These are phyloP conservation scores for Myotis myotis DNA, from an alignment of 2,797 vertebrate genomes.

Conservation along the genomic window DNA sequence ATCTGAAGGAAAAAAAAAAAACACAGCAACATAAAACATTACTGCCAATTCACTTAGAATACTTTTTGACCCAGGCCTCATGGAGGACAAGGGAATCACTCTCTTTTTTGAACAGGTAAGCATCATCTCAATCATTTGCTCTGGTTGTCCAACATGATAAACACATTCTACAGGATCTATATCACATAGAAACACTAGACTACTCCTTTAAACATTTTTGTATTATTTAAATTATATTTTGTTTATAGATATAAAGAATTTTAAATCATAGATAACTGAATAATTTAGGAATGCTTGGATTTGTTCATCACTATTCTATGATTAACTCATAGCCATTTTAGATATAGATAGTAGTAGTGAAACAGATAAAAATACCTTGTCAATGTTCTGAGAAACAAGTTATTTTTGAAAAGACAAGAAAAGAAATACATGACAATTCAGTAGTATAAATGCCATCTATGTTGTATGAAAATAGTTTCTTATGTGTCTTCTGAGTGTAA, in stretches of 20 bases:
- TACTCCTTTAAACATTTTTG: not conserved
- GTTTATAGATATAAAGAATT: not conserved
- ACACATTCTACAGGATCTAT: not conserved
- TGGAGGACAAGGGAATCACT: not conserved
- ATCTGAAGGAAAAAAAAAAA: not conserved
- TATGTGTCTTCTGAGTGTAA: not conserved
- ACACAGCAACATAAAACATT: not conserved
- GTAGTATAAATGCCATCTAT: not conserved
- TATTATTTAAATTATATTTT: not conserved
- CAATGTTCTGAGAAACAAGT: not conserved
- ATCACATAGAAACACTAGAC: not conserved
- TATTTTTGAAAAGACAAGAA: not conserved
- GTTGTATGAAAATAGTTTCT: not conserved
- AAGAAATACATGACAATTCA: not conserved
- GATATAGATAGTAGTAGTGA: not conserved
- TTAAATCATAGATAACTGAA: not conserved
- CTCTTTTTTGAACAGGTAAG: not conserved
- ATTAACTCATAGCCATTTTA: not conserved
- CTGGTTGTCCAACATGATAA: not conserved
- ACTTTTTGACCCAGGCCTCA: not conserved
- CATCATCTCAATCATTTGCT: not conserved
- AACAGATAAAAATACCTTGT: not conserved
- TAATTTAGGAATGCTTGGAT: not conserved
- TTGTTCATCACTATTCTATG: not conserved
- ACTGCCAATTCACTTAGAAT: not conserved